Evolutionary conservation across 1,140 invertebrate species (phyloP), one percentile per base, ranked within the genome.

Genomic region (Sarcophaga bullata): DNA sequence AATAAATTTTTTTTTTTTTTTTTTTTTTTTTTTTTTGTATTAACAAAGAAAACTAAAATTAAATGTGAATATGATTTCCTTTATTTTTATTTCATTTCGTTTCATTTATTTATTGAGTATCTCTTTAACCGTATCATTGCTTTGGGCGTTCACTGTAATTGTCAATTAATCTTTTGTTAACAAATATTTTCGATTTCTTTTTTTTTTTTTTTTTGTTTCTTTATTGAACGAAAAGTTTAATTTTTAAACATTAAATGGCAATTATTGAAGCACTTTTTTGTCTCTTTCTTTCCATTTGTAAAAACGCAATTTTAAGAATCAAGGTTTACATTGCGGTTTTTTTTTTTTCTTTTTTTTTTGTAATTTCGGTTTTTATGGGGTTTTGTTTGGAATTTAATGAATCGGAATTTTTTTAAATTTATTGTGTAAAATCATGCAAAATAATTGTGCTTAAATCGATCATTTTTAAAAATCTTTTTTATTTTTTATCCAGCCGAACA

Each of bases 211-310:
- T n/a, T n/a, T 15, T 62, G 13, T 4, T 68, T 19, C 62, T 68
- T 68, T 68, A 17, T 68, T 19, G 17, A 68, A 68, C 19, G 8
- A 68, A 68, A 17, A 68, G 15, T 68, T 68, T 17, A 68, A 68
- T 10, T 15, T 37, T 17, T 68, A n/a, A 68, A 68, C 62, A 68
- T 68, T 68, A 68, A 68, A 68, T 68, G 17, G 62, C 62, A 68
- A 68, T 68, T 68, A 68, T 17, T 68, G 62, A 19, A 25, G n/a
- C 17, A 68, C 9, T 58, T 58, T 68, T 68, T 68, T 68, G n/a
- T n/a, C n/a, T n/a, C n/a, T n/a, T n/a, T n/a, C n/a, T n/a, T n/a
- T n/a, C n/a, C n/a, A n/a, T n/a, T n/a, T n/a, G n/a, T n/a, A n/a
- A 37, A 25, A 68, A 19, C 19, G 62, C 19, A 68, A 68, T 9